phyloP scores from a whole-genome alignment of 2,113 vertebrate genomes.

The Marcusenius ussheri region DNA sequence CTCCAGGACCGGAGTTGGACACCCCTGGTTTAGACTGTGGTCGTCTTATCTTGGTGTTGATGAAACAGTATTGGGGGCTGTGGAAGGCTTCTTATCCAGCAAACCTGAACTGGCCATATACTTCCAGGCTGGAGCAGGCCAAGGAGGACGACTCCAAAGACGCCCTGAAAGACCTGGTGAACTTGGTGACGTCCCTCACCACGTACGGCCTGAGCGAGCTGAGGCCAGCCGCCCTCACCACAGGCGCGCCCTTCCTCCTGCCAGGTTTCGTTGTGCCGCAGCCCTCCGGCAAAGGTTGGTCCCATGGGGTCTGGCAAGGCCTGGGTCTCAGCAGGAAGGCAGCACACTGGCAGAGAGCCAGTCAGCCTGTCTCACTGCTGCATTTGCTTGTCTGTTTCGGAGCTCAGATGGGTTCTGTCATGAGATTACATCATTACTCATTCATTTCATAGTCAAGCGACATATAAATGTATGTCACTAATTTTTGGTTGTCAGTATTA shows the following conservation, averaged over 20 bases:
- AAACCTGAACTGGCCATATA: neutral
- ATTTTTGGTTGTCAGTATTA: neutral
- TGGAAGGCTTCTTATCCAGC: neutral
- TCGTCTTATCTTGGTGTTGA: neutral
- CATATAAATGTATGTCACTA: neutral
- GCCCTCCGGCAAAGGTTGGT: constrained; percentile 84
- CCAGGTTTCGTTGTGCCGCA: constrained; percentile 93
- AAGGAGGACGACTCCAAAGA: constrained; percentile 94
- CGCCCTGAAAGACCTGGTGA: constrained; percentile 89
- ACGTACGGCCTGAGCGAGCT: constrained; percentile 87
- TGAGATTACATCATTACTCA: no score
- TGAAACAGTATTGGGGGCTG: neutral
- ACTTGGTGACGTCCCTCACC: constrained; percentile 89
- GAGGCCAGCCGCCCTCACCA: constrained; percentile 86
- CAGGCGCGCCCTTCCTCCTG: constrained; percentile 87
- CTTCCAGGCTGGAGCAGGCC: constrained; percentile 84
- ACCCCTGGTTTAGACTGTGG: neutral
- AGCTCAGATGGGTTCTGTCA: neutral
- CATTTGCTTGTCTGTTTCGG: neutral
- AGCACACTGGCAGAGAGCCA: neutral
- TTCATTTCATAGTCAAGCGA: neutral
- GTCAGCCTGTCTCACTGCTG: neutral
- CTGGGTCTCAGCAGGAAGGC: neutral
- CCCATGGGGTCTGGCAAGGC: neutral
- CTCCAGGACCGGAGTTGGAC: no score